Percentiles rank a stretch among this genome's conserved stretches.
These are phyloP conservation scores for Melanocharis versteri DNA, from an alignment of 2,113 vertebrate genomes.

Conservation along the genomic window DNA sequence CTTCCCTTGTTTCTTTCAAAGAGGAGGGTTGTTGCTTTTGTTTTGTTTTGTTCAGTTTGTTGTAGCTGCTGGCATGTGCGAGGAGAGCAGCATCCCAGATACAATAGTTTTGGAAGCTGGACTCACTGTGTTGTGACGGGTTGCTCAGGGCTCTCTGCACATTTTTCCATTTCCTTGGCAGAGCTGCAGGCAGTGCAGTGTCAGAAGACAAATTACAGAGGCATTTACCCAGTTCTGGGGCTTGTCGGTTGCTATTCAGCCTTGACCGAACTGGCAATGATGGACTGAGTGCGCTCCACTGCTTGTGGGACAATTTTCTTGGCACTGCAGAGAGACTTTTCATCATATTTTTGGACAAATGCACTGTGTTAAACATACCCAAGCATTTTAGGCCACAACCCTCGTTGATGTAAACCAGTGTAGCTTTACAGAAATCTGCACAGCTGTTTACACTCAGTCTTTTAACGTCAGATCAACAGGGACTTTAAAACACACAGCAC, in stretches of 20 bases:
- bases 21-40: neutral
- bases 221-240: conserved; percentile 30
- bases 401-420: neutral
- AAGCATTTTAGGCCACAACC: neutral
- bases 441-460: neutral
- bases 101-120: conserved; percentile 1
- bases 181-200: conserved; percentile 25
- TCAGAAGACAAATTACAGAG: conserved; percentile 56
- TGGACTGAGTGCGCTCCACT: neutral
- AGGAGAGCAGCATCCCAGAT: neutral
- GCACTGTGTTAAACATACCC: neutral
- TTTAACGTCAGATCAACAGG: fast-evolving
- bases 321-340: neutral
- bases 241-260: conserved; percentile 12
- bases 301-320: conserved; percentile 36
- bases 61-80: neutral
- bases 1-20: neutral
- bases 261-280: neutral
- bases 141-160: neutral
- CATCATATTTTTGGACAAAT: conserved; percentile 23
- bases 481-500: neutral
- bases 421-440: neutral
- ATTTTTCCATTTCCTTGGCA: conserved; percentile 48
- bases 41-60: neutral
- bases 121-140: neutral